Evolutionary conservation across 1,140 invertebrate species (phyloP).

Genomic region (Drosophila ogumai): DNA sequence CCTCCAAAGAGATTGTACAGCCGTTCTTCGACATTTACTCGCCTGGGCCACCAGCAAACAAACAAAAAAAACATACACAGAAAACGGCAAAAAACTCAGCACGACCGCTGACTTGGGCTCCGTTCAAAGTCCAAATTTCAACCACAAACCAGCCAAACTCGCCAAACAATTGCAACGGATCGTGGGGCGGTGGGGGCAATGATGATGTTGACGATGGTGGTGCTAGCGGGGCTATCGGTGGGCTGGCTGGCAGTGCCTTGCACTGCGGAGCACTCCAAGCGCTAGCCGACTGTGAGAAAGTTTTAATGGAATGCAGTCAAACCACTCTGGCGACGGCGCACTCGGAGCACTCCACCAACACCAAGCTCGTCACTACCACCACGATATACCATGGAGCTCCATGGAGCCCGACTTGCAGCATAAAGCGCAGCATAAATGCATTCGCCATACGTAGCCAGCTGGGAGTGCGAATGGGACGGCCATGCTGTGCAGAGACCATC

Average conservation of each 20-base stretch:
- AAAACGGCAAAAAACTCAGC: conserved; percentile 31
- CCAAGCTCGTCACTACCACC: conserved; percentile 34
- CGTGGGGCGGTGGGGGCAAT: conserved; percentile 22
- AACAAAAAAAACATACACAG: conserved; percentile 1
- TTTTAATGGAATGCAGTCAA: conserved; percentile 85
- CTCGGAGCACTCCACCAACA: conserved; percentile 30
- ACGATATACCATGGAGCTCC: conserved; percentile 22
- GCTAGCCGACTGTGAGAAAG: conserved; percentile 84
- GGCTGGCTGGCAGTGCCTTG: conserved; percentile 47
- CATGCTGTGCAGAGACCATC: conserved; percentile 40
- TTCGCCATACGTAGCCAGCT: conserved; percentile 21
- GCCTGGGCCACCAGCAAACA: conserved; percentile 25
- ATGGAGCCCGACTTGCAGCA: conserved; percentile 45
- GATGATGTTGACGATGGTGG: conserved; percentile 11
- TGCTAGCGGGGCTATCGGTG: conserved; percentile 14
- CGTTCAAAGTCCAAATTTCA: conserved; percentile 79
- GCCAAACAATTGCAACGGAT: conserved; percentile 77
- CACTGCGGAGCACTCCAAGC: conserved; percentile 47
- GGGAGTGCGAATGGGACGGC: conserved; percentile 56
- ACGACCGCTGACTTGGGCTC: conserved; percentile 44
- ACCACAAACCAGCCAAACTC: conserved; percentile 76
- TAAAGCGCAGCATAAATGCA: conserved; percentile 69
- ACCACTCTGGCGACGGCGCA: conserved; percentile 70
- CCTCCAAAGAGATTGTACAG: conserved; percentile 70
- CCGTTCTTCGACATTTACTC: conserved; percentile 67